phyloP scores from a whole-genome alignment of 2,888 invertebrate species.

The Xylocampa areola region DNA sequence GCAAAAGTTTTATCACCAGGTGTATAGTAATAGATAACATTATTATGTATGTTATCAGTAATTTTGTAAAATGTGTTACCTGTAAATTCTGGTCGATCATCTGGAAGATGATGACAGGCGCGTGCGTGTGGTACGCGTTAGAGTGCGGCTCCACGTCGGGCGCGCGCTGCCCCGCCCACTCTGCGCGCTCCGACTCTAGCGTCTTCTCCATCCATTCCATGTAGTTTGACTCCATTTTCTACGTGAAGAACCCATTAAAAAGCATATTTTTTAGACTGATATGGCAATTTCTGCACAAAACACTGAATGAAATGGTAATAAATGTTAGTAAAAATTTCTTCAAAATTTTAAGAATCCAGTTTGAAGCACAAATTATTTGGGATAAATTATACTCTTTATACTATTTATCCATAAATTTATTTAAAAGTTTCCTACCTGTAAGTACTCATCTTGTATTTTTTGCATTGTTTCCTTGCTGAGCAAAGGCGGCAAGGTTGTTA shows the following conservation, averaged over 20 bases:
- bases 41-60: neutral
- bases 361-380: no score
- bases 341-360: no score
- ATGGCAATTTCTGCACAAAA: no score
- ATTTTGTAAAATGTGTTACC: slow-evolving; percentile 64
- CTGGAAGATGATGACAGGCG: slow-evolving; percentile 98
- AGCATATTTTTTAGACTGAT: no score
- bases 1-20: slow-evolving; percentile 6
- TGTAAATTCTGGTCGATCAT: slow-evolving; percentile 99
- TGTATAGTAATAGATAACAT: neutral
- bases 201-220: slow-evolving; percentile 99
- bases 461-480: slow-evolving; percentile 93
- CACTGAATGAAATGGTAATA: no score
- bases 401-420: no score
- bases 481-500: slow-evolving; percentile 93
- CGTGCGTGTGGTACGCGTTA: slow-evolving; percentile 96
- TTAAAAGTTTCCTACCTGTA: slow-evolving; percentile 85
- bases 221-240: slow-evolving; percentile 97
- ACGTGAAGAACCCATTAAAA: slow-evolving; percentile 20
- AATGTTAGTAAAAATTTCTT: no score
- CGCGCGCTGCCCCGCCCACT: slow-evolving; percentile 95
- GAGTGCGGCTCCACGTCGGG: slow-evolving; percentile 95
- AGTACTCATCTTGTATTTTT: slow-evolving; percentile 94
- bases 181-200: slow-evolving; percentile 96
- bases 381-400: no score